Conservation (phyloP, 2,113 vertebrate species). For the Pongo pygmaeus region DNA sequence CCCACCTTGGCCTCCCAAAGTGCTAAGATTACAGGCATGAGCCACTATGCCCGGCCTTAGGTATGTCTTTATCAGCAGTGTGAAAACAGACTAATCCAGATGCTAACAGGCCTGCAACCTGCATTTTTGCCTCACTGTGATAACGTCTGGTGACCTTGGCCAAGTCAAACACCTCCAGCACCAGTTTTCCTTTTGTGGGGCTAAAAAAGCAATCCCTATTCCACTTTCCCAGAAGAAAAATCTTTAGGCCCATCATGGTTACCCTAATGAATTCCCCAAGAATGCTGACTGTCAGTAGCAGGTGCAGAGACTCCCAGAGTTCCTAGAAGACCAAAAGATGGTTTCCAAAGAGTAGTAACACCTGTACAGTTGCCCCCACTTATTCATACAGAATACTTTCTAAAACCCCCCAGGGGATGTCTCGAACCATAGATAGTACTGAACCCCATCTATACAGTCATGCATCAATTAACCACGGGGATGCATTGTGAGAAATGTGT, state of each 20-base stretch:
- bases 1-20: too few relatives aligned
- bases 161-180: neutral
- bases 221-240: neutral
- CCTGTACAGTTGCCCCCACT: neutral
- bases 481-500: neutral
- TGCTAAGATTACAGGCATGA: too few relatives aligned
- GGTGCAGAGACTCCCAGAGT: neutral
- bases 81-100: too few relatives aligned
- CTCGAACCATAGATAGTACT: neutral
- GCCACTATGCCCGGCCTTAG: too few relatives aligned
- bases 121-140: neutral
- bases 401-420: neutral
- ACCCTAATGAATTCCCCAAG: neutral
- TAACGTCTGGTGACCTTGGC: neutral
- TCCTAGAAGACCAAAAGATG: neutral
- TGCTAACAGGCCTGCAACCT: too few relatives aligned
- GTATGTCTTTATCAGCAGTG: too few relatives aligned
- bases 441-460: neutral
- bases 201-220: neutral
- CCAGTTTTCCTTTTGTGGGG: neutral
- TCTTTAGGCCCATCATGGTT: neutral
- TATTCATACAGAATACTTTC: neutral
- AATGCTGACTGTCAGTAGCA: rapidly evolving
- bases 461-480: neutral
- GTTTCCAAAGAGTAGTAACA: neutral